phyloP scores from a whole-genome alignment of 1,140 invertebrate species.

The Meloidogyne floridensis region DNA sequence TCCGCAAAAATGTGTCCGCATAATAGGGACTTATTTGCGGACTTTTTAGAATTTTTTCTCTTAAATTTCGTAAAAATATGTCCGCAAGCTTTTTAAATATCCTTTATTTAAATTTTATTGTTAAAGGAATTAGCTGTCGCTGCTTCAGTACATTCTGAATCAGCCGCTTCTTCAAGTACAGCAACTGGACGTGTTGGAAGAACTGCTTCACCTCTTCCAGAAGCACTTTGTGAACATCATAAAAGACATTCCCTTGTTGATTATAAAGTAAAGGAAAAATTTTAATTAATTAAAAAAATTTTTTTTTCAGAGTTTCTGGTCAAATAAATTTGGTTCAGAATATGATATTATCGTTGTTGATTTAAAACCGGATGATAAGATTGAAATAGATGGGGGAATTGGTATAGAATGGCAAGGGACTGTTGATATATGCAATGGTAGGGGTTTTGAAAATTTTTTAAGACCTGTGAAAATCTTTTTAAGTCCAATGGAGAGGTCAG shows the following conservation, averaged over 20 bases:
- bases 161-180: constrained; percentile 17
- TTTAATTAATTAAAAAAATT: constrained; percentile 8
- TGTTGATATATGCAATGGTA: constrained; percentile 86
- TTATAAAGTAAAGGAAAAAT: constrained; percentile 21
- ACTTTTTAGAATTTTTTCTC: background rate
- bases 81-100: too few species aligned
- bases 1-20: too few species aligned
- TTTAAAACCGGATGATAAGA: constrained; percentile 53
- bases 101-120: background rate
- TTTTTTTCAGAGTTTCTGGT: constrained; percentile 56
- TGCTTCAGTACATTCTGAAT: constrained; percentile 17
- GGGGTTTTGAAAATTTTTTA: too few species aligned
- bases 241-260: constrained; percentile 31
- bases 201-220: background rate
- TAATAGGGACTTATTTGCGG: too few species aligned
- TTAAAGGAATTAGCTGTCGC: constrained; percentile 24
- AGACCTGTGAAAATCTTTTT: too few species aligned
- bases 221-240: constrained; percentile 20
- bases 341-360: constrained; percentile 58
- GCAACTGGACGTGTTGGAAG: constrained; percentile 10
- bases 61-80: background rate
- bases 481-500: too few species aligned
- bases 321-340: constrained; percentile 52
- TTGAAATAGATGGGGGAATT: constrained; percentile 76
- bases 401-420: constrained; percentile 95